Evolutionary conservation across 2,113 vertebrate species (phyloP).

Genomic region (Dinomys branickii): DNA sequence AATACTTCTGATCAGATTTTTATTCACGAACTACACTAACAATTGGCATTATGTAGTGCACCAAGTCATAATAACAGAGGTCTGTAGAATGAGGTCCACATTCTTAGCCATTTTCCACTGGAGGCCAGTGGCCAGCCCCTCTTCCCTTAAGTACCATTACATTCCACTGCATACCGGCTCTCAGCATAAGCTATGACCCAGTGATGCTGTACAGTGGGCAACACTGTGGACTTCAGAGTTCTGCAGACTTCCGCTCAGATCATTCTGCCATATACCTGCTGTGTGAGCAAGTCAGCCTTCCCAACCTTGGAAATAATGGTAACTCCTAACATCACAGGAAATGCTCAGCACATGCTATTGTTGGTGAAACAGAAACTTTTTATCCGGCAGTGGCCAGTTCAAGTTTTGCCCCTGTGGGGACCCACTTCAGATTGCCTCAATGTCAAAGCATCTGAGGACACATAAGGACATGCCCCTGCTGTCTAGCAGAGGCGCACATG

Average conservation of each 20-base stretch:
- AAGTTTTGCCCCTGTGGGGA: not conserved
- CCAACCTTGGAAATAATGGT: not conserved
- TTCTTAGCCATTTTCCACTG: not conserved
- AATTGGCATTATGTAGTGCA: not conserved
- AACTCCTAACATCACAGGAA: not conserved
- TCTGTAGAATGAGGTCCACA: not conserved
- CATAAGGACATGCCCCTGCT: not conserved
- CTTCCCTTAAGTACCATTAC: not conserved
- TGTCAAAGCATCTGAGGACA: no score
- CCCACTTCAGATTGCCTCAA: not conserved
- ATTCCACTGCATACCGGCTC: rapidly evolving
- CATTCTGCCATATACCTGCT: not conserved
- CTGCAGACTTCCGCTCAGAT: not conserved
- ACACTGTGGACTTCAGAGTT: not conserved
- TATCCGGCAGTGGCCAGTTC: not conserved
- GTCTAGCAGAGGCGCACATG: not conserved
- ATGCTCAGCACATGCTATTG: not conserved
- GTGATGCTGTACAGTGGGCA: not conserved
- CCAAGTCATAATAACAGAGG: not conserved
- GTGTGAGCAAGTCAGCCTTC: not conserved
- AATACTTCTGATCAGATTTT: not conserved
- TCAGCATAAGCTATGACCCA: not conserved
- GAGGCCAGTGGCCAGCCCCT: no score
- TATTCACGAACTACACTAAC: not conserved
- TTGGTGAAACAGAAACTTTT: not conserved